Evolutionary conservation across 2,797 vertebrate genomes (phyloP), one percentile per base, ranked within the genome.

Genomic region (Rhodeus uyekii): DNA sequence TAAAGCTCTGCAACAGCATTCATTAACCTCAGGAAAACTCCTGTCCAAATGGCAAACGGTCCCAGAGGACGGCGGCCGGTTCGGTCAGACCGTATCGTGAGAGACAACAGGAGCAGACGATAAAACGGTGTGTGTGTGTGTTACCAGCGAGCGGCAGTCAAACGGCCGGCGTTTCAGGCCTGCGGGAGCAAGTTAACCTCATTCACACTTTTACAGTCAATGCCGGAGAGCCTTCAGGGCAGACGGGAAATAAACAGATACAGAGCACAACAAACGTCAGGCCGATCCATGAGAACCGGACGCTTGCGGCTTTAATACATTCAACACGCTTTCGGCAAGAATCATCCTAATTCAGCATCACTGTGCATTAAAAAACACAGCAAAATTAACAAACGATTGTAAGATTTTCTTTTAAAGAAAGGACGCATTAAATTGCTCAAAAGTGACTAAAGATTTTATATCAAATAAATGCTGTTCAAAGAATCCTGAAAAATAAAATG

Each of bases 121-220:
- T n/a, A n/a, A 53, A 53, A 53, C 22, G 9, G 53, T 58, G 53
- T 46, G 24, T 58, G 55, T 29, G 55, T 58, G 24, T 60, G 13
- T 29, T 58, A 58, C 55, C 55, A 29, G 13, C 13, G 24, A 60
- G 55, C 5, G 55, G 46, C 46, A 48, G 46, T 8, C 18, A 48
- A 48, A 6, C 6, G 46, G 55, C 68, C 76, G 73, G 46, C 36
- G 61, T 68, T 48, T 29, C 71, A 67, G 6, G 53, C 72, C 72
- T 65, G 75, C 34, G 55, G 78, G 73, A 73, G 24, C 44, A 10
- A 61, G 67, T 44, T 84, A 84, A 84, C 83, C 83, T 84, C 83
- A 81, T 84, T 84, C 76, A 84, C 83, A 81, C 83, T 72, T 67
- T 60, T 76, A 69, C 65, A 64, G 64, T 27, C 34, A 76, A 32